Evolutionary conservation across 2,888 invertebrate species (phyloP), one percentile per base, ranked within the genome.

Genomic region (Andrena hattorfiana): DNA sequence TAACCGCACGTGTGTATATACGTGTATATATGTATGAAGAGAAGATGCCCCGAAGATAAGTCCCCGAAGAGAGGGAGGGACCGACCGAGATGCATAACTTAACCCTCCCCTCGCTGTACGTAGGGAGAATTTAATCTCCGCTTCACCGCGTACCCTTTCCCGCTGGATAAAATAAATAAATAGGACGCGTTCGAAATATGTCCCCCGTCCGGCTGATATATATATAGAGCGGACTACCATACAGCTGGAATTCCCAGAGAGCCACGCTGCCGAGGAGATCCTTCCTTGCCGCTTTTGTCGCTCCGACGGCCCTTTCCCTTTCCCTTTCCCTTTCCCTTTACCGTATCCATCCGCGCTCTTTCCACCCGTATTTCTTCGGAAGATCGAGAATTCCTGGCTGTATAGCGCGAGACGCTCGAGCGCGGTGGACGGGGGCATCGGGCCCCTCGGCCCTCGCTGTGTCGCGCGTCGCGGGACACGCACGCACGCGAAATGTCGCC

Each of bases 61-160:
- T 89, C 80, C 86, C 74, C 59, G 77, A 85, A 86, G 87, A 85
- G 88, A 77, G 88, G 85, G 89, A 88, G 86, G 90, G 85, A 77
- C 83, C 90, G 91, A 88, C 89, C 92, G 91, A 91, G 90, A 92
- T 92, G 91, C 92, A 92, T 92, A 92, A 92, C 91, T 92, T 91
- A 92, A 90, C 87, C 89, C 87, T 70, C 48, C 72, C 48, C 77
- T 84, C 80, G 84, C 86, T 70, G 80, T 87, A 86, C 75, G 86
- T 77, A 86, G 89, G 83, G 85, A 85, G 92, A 92, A 91, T 91
- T 91, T 92, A 92, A 92, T 92, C 92, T 91, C 87, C 77, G 85
- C 85, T 85, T 86, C 63, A 51, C 42, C 68, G 68, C 51, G 72
- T 72, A 64, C 74, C 67, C 32, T 81, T 83, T 60, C 81, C 76